phyloP scores from a whole-genome alignment of 2,797 vertebrate species.

The Calcarius lapponicus region DNA sequence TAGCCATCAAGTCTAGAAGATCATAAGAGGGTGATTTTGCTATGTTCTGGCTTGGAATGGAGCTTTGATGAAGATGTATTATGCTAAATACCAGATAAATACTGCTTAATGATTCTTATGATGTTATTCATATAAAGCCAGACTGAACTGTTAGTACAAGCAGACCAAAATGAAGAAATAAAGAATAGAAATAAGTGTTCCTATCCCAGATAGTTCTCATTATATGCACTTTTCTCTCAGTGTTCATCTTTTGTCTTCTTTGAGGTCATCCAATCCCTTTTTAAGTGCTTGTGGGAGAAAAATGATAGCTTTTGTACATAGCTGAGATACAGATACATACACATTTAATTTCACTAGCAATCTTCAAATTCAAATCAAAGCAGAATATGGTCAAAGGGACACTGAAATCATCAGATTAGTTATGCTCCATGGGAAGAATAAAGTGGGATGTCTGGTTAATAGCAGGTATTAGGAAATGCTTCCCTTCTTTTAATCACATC shows the following conservation, averaged over 20 bases:
- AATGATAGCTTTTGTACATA: neutral
- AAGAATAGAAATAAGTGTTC: neutral
- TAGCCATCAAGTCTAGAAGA: neutral
- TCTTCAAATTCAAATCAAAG: constrained; percentile 34
- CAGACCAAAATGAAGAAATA: neutral
- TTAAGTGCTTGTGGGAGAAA: neutral
- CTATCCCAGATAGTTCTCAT: neutral
- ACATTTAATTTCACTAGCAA: neutral
- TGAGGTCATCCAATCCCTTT: neutral
- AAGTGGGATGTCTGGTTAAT: constrained; percentile 45
- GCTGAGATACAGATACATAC: neutral
- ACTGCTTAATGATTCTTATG: neutral
- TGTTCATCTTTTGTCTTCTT: neutral
- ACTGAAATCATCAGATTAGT: constrained; percentile 49
- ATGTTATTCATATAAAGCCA: neutral
- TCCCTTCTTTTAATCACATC: constrained; percentile 30
- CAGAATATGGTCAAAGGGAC: constrained; percentile 33
- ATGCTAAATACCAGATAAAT: neutral
- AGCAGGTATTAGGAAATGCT: neutral
- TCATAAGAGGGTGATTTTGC: neutral
- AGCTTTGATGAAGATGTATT: neutral
- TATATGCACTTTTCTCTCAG: neutral
- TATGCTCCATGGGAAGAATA: constrained; percentile 26
- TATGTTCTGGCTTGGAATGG: neutral
- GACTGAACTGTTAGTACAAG: neutral